Evolutionary conservation across 2,797 vertebrate genomes (phyloP), one percentile per base, ranked within the genome.

Genomic region (Holocentrus rufus): DNA sequence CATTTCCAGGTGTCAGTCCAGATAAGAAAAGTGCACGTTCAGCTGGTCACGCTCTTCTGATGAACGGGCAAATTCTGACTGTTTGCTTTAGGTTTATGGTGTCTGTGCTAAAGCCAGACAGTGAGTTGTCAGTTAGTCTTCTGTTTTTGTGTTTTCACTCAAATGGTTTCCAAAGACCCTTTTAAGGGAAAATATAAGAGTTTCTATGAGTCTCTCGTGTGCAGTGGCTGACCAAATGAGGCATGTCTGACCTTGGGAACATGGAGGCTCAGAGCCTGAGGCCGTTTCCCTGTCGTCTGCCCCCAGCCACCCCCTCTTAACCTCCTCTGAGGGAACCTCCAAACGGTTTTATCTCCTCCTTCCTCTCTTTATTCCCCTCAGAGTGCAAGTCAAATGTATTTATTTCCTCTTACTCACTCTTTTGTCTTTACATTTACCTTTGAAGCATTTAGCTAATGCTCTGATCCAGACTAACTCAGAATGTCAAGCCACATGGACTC

Each of bases 241-340:
- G 65, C 80, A 69, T 81, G 64, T 69, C 71, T 82, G 77, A 86
- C 66, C 69, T 73, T 83, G 79, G 76, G 79, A 84, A 80, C 53
- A 75, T 74, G 72, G 68, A 83, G 77, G 72, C 74, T 47, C 3
- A 1, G 44, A 74, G 78, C 74, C 71, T 74, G 61, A 72, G 65
- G 57, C 80, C 2, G 27, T 73, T 78, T 77, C 70, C 67, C 63
- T 61, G 20, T 9, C 34, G 62, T 73, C 70, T 79, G 53, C 72
- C 67, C 69, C 34, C 36, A 58, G 27, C 46, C 20, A 1, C 69
- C 52, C 30, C 27, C 47, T 73, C 65, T 72, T 79, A 72, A 77
- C 65, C 72, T 79, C 42, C 65, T 63, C 42, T 34, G 20, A 79
- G 56, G 9, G 11, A 79, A 36, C 23, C 1, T 23, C 50, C 23